A percentile compares a stretch with the other conserved stretches of the same genome.
Evolutionary conservation across 1,140 invertebrate species (phyloP).

Genomic region (Drosophila sproati): DNA sequence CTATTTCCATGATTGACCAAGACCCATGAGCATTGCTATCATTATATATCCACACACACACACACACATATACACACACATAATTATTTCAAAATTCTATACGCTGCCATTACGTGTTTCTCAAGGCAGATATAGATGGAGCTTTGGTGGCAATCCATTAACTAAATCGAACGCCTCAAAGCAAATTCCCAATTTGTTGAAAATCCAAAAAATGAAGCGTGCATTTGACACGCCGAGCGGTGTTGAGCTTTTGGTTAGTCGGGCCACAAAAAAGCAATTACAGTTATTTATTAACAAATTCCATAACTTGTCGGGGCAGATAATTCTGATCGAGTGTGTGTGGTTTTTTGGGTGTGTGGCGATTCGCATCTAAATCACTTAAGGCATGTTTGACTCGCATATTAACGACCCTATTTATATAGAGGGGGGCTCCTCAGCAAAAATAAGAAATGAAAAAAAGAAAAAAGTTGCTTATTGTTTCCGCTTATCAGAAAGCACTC

Average conservation of each 20-base stretch:
- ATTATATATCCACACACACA: background rate
- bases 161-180: background rate
- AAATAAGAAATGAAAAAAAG: background rate
- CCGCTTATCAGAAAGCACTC: conserved; percentile 51
- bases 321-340: conserved; percentile 3
- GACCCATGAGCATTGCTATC: background rate
- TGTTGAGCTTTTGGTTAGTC: background rate
- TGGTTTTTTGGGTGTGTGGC: background rate
- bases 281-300: background rate
- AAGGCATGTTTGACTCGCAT: conserved; percentile 63
- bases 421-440: background rate
- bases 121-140: conserved; percentile 13
- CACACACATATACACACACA: too few species aligned
- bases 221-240: background rate
- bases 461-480: conserved; percentile 13
- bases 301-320: conserved; percentile 7
- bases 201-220: background rate
- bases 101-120: background rate
- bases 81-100: too few species aligned
- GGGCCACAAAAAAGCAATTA: conserved; percentile 3
- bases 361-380: conserved; percentile 64
- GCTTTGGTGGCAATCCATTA: background rate
- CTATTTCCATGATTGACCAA: background rate
- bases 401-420: conserved; percentile 33
- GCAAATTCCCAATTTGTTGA: conserved; percentile 4